Base-by-base conservation (phyloP, 2,797 vertebrate genomes). In the Ispidina lecontei region DNA sequence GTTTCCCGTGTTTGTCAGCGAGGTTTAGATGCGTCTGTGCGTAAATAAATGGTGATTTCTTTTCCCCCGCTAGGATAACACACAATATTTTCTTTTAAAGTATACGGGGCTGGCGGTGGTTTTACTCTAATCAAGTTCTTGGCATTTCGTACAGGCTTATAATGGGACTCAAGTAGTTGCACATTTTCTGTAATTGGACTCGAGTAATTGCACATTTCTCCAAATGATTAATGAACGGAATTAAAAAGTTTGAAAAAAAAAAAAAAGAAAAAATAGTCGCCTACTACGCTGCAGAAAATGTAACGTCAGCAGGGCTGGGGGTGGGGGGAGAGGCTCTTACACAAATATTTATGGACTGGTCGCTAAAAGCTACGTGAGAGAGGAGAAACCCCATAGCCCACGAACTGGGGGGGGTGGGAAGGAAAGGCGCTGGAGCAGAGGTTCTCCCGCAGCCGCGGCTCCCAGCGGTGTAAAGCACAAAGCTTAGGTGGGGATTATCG, bases 11-110 rank as follows among this genome's bases (percentile, higher is more conserved):
- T 91, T 91, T 95, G 97, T 97, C 97, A 95, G 95, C 83, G 76
- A 96, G 94, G 83, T 97, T 97, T 97, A 96, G 96, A 82, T 88
- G 23, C 86, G 23, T 91, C 84, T 93, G 85, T 51, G 88, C 81
- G 91, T 95, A 93, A 97, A 97, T 95, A 98, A 96, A 96, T 91
- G n/a, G 87, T 39, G 90, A 96, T 92, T 95, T 97, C 93, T 96
- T 73, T 89, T 83, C 86, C 73, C 85, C 92, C 62, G 44, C 95
- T 56, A 91, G 91, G 95, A 95, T 91, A 81, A 96, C 85, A 90
- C 89, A 85, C 95, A 91, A 55, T 79, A 80, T 97, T 97, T 96
- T 86, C 94, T 95, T 91, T 82, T 84, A 64, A 90, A 81, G 96
- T 87, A 58, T 81, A 39, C 35, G 94, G 94, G 93, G 51, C 94